Evolutionary conservation across 2,888 invertebrate species (phyloP).

Genomic region (Escarpia spicata): DNA sequence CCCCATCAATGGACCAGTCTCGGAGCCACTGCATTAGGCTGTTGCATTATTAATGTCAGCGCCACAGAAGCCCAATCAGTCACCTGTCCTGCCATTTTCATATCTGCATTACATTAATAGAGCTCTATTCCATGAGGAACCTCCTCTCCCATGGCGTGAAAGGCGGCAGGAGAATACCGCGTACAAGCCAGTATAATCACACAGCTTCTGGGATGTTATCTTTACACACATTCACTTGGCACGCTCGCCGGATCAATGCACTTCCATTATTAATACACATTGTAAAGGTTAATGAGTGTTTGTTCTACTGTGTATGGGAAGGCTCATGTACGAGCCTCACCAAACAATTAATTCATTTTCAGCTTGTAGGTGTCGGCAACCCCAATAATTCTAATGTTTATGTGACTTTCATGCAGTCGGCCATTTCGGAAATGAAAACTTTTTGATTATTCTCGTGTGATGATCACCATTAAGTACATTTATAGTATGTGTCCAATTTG

Average conservation of each 20-base stretch:
- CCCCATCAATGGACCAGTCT: background rate
- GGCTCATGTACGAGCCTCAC: background rate
- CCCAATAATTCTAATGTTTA: background rate
- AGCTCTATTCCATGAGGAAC: background rate
- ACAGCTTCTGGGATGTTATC: background rate
- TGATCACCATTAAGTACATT: too few species aligned
- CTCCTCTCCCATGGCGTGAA: background rate
- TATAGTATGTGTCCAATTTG: too few species aligned
- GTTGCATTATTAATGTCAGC: background rate
- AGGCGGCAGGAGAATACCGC: background rate
- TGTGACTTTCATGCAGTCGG: background rate
- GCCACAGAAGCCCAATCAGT: background rate
- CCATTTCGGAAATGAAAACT: too few species aligned
- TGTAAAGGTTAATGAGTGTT: background rate
- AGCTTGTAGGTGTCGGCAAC: background rate
- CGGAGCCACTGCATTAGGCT: background rate
- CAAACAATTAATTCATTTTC: background rate
- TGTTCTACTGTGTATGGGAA: background rate
- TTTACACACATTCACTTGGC: background rate
- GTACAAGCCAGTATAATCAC: background rate
- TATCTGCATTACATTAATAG: conserved; percentile 16
- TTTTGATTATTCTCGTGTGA: too few species aligned
- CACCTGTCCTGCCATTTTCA: background rate
- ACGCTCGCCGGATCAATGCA: background rate
- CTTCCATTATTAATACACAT: background rate